Conservation (phyloP, 2,113 vertebrate species). For the Genyomyrus donnyi region DNA sequence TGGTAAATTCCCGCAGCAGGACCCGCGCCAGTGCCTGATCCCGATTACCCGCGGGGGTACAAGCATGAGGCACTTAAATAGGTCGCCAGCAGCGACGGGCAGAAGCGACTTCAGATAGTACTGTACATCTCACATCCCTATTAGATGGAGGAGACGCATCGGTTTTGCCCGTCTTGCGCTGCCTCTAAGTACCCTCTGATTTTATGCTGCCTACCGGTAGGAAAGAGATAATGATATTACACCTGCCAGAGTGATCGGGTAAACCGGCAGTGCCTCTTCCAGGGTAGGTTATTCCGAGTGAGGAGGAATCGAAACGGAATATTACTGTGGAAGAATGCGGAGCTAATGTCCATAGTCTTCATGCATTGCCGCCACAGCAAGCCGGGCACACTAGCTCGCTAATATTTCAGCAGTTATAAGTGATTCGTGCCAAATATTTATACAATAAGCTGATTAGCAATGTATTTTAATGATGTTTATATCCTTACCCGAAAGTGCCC, state of each 20-base stretch:
- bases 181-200: background rate
- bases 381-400: background rate
- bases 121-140: background rate
- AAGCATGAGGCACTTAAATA: background rate
- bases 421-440: background rate
- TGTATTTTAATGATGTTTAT: constrained; percentile 40
- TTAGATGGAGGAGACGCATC: background rate
- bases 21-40: background rate
- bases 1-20: background rate
- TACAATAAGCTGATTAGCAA: background rate
- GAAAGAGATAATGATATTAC: background rate
- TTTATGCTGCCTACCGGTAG: background rate
- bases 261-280: background rate
- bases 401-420: background rate
- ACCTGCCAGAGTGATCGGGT: background rate
- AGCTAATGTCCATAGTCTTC: background rate
- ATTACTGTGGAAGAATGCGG: background rate
- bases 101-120: background rate
- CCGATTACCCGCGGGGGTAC: background rate
- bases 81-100: background rate
- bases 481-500: constrained; percentile 47
- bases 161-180: background rate
- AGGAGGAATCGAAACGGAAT: background rate
- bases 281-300: background rate
- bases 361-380: background rate